A percentile compares a stretch with the other conserved stretches of the same genome.
phyloP scores from a whole-genome alignment of 2,113 vertebrate genomes.

The Caloenas nicobarica region DNA sequence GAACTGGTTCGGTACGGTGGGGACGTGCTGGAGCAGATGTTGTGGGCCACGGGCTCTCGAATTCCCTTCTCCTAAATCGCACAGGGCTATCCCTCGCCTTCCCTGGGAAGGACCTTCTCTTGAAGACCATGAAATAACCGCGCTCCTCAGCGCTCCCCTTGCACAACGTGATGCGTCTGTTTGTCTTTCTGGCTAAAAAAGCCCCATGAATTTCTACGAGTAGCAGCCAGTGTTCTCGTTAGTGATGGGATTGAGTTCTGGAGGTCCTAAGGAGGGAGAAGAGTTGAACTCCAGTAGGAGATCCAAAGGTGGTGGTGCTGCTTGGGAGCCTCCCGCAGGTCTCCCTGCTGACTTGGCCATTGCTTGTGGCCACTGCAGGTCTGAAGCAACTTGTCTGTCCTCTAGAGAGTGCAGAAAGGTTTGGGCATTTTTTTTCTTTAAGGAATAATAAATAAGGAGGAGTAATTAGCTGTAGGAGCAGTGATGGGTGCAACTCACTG shows the following conservation, averaged over 20 bases:
- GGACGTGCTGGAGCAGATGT: constrained; percentile 9
- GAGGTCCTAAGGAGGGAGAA: background rate
- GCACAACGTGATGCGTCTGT: rapidly evolving
- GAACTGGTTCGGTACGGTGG: background rate
- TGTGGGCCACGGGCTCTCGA: background rate
- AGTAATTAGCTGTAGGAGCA: background rate
- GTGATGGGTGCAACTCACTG: background rate
- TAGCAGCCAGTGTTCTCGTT: rapidly evolving
- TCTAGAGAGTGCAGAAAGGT: background rate
- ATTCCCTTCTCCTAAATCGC: background rate
- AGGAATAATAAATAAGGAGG: too few species aligned
- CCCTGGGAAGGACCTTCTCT: background rate
- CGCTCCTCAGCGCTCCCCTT: rapidly evolving
- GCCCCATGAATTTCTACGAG: rapidly evolving
- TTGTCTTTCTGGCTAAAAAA: background rate
- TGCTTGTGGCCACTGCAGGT: rapidly evolving
- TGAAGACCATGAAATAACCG: background rate
- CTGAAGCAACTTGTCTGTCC: background rate
- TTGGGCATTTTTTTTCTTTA: rapidly evolving
- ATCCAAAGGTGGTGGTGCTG: background rate
- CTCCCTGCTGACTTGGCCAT: background rate
- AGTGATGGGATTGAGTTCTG: background rate
- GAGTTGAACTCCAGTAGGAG: background rate
- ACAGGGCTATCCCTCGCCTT: background rate
- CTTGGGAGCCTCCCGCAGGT: background rate